Evolutionary conservation across 2,888 invertebrate species (phyloP), one percentile per base, ranked within the genome.

Genomic region (Caenorhabditis doughertyi): DNA sequence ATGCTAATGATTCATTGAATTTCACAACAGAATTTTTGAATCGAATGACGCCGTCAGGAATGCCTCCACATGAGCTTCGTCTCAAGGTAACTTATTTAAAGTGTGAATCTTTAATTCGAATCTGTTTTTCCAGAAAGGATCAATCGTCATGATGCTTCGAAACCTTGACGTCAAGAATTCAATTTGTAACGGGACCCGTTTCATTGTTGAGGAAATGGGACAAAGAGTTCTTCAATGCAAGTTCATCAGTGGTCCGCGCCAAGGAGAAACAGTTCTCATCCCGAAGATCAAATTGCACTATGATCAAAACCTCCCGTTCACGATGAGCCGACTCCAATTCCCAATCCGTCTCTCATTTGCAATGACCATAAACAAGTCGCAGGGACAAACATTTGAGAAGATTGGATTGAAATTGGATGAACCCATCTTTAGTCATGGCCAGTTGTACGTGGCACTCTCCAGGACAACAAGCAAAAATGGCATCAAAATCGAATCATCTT

Each of bases 151-250:
- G 51, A 16, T 67, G 0, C 51, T 67, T 9, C 21, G 53, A 0
- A 67, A 67, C 13, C 29, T 65, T 0, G 65, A 49, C 21, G 65
- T 67, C 4, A 7, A 1, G 8, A 32, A n/a, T 5, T 32, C 25
- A 1, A 32, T 67, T 3, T 67, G 67, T 21, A 53, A 67, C 13
- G 67, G 67, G 0, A 65, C 65, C 2, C 18, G 49, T n/a, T 27
- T 65, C 21, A 25, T 65, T 1, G 65, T 65, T 1, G 18, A 18
- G 0, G 29, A 39, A 16, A 53, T 67, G 51, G 67, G 67, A 1
- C 27, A 53, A 7, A 11, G 53, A 11, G 53, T 53, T 0, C 25
- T 67, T n/a, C 35, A n/a, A 21, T 67, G 67, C 53, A 13, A 3
- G 4, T 68, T 68, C 16, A 39, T 42, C 11, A 9, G 25, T 7